Evolutionary conservation across 2,113 vertebrate species (phyloP).

Genomic region (Dermatemys mawii): DNA sequence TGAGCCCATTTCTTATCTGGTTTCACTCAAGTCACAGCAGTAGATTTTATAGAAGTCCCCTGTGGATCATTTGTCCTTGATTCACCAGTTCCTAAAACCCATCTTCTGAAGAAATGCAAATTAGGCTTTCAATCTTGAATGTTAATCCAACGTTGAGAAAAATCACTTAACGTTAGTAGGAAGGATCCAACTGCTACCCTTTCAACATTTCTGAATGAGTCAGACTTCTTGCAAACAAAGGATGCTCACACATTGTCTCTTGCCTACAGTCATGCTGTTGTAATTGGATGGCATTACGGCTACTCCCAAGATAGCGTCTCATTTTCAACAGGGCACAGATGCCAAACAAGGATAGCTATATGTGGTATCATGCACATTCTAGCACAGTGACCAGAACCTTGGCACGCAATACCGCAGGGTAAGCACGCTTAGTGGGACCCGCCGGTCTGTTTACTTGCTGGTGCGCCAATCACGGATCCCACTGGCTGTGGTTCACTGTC

Average conservation of each 20-base stretch:
- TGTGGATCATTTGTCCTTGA: background rate
- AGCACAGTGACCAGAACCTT: too few relatives aligned
- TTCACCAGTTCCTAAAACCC: slow-evolving; percentile 53
- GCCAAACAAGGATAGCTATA: slow-evolving; percentile 30
- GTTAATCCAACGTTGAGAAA: slow-evolving; percentile 60
- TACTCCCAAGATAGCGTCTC: slow-evolving; percentile 58
- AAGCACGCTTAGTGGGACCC: too few relatives aligned
- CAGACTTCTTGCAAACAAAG: slow-evolving; percentile 61
- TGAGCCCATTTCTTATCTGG: slow-evolving; percentile 39
- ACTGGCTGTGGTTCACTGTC: too few relatives aligned
- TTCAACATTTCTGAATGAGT: slow-evolving; percentile 69
- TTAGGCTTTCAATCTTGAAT: slow-evolving; percentile 51
- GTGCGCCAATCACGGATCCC: too few relatives aligned
- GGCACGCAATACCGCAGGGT: too few relatives aligned
- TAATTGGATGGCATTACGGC: slow-evolving; percentile 32
- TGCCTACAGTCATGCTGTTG: slow-evolving; percentile 68
- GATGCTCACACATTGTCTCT: slow-evolving; percentile 64
- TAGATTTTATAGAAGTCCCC: background rate
- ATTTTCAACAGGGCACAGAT: slow-evolving; percentile 44
- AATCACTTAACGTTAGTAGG: slow-evolving; percentile 67
- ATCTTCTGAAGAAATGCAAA: slow-evolving; percentile 61
- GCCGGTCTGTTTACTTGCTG: too few relatives aligned
- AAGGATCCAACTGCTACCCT: slow-evolving; percentile 64
- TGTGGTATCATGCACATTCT: slow-evolving; percentile 18
- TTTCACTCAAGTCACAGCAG: background rate